These are phyloP conservation scores for Glaucopsyche alexis DNA, from an alignment of 2,888 invertebrate genomes.

Conservation along the genomic window DNA sequence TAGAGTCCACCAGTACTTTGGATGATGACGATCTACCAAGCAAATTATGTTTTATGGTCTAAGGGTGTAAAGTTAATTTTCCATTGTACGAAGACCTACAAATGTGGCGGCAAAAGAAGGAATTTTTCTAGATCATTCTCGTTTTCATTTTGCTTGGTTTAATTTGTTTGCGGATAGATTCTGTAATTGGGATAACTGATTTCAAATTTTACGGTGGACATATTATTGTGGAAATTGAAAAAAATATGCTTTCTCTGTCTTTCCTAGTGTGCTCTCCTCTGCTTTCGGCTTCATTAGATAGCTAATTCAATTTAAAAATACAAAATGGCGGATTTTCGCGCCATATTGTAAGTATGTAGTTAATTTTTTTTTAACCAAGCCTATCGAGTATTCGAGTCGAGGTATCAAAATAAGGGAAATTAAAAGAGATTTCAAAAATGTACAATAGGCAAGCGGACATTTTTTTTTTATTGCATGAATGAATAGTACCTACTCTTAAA, in stretches of 20 bases:
- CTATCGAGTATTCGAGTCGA: too few relatives aligned
- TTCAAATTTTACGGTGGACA: background rate
- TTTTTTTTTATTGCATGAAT: too few relatives aligned
- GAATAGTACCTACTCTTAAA: too few relatives aligned
- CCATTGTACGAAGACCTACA: background rate
- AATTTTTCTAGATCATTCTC: conserved; percentile 14
- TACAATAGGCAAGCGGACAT: too few relatives aligned
- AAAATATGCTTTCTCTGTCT: background rate
- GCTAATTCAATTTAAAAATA: too few relatives aligned
- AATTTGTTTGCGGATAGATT: background rate
- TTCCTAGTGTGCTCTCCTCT: too few relatives aligned
- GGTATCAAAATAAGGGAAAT: too few relatives aligned
- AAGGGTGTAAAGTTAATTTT: background rate
- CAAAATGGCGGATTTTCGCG: too few relatives aligned
- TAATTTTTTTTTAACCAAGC: too few relatives aligned
- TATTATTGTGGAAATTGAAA: background rate
- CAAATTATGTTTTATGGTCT: background rate
- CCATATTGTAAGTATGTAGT: too few relatives aligned
- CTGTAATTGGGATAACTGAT: conserved; percentile 11
- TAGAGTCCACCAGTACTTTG: background rate
- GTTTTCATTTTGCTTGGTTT: conserved; percentile 1
- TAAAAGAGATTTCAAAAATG: too few relatives aligned
- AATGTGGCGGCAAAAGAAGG: background rate
- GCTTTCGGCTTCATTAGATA: too few relatives aligned
- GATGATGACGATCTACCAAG: background rate